Evolutionary conservation across 1,140 invertebrate species (phyloP).

Genomic region (Meloidogyne exigua): DNA sequence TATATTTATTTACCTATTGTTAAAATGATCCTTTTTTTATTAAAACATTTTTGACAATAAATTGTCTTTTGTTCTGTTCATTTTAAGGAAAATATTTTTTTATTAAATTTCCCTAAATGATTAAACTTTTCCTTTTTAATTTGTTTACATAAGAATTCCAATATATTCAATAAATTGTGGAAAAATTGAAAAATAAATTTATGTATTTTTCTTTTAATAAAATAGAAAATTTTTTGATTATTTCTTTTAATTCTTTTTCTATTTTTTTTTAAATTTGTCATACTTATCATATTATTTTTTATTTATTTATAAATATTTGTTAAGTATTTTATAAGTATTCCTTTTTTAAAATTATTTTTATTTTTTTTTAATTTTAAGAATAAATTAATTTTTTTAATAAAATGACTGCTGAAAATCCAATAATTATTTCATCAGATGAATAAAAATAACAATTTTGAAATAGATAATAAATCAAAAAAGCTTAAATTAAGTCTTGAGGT

Average conservation of each 20-base stretch:
- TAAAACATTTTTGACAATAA: too few relatives aligned
- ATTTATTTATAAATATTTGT: neutral
- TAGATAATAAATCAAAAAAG: neutral
- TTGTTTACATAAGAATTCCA: neutral
- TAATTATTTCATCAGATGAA: neutral
- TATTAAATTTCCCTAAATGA: neutral
- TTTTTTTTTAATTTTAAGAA: neutral
- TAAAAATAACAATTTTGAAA: neutral
- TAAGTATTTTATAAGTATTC: neutral
- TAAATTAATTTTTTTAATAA: neutral
- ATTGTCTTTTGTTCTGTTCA: too few relatives aligned
- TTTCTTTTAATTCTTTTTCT: neutral
- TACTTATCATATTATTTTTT: neutral
- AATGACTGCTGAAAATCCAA: neutral
- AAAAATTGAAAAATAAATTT: neutral
- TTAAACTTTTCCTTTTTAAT: neutral
- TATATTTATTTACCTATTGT: too few relatives aligned
- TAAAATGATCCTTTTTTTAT: too few relatives aligned
- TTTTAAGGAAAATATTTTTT: too few relatives aligned
- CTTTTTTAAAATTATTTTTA: neutral
- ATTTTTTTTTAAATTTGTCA: neutral
- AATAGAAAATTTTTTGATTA: neutral
- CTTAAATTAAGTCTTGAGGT: neutral
- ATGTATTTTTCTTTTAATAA: neutral
- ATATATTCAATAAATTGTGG: neutral